Evolutionary conservation across 2,888 invertebrate genomes (phyloP), one percentile per base, ranked within the genome.

Genomic region (Lymantria dispar): DNA sequence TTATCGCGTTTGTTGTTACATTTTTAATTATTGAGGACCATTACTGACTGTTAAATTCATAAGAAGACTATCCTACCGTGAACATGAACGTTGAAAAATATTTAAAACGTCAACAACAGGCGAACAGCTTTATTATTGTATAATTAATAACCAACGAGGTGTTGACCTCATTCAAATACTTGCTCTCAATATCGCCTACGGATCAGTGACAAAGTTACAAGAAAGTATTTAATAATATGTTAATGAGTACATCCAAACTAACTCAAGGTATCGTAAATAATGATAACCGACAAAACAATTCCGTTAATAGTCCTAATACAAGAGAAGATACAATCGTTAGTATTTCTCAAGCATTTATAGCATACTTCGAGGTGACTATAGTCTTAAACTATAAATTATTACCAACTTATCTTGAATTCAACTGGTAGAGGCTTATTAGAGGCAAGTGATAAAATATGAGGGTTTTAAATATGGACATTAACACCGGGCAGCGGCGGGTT

Each of bases 391-490:
- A 52, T 66, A 66, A 60, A 66, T 54, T 40, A 50, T 46, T 10
- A 1, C 8, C 38, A 44, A 54, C 47, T 63, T 66, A 64, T 63
- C 64, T 66, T 22, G 3, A 10, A 9, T 14, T 40, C 22, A 3
- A 3, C 8, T n/a, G 15, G 40, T 45, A 38, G 30, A 50, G 41
- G 42, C 33, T 56, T 51, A 66, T 50, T 45, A 61, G 61, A 66
- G 58, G 31, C 57, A 59, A 54, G 52, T 58, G 62, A 68, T 65
- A 62, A 58, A 56, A 52, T 53, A 58, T 54, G 29, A 30, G 49
- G 52, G 51, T 54, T 51, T 43, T 62, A 61, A 64, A 58, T 58
- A 68, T 54, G 58, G 62, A 62, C 60, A 59, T 60, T 62, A 65
- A 63, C 63, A 52, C 62, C 56, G 50, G 45, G 38, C 54, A 47